Base-by-base conservation (phyloP, 1,140 invertebrate species). In the Berghia stephanieae region DNA sequence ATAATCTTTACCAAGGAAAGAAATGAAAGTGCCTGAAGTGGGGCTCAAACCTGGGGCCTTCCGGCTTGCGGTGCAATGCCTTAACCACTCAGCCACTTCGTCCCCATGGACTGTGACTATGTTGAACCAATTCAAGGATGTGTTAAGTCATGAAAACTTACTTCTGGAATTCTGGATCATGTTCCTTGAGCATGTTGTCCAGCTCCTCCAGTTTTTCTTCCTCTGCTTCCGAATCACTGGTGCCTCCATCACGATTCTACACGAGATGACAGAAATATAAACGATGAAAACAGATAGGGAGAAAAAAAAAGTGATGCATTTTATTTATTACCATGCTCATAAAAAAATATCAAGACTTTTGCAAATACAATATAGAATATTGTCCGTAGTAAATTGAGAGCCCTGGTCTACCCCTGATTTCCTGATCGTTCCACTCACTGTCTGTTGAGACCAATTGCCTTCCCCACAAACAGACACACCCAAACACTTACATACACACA, bases 201-300 rank as follows among this genome's bases (percentile, higher is more conserved):
- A 96, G 90, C 89, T 98, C 96, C 63, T 96, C 81, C 0, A 98
- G 88, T 83, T 86, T 84, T 67, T 88, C 86, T 55, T 88, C 86
- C 40, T 98, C 96, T 43, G 94, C 93, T 86, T 98, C 96, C 46
- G 95, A 96, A 86, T 98, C 96, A 0, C 95, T 96, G 88, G 96
- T 95, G 83, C 93, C 92, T 81, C 93, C 93, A 83, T 93, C 92
- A 89, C 93, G 84, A 78, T 89, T 89, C 88, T 90, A 74, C 57
- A 80, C 79, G 77, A 21, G 60, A 43, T 21, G 46, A 71, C 42
- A 68, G 16, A 10, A 68, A 68, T 55, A 79, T 24, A 80, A 68
- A n/a, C 24, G 31, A 24, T n/a, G 27, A 63, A 67, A 42, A 77
- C 8, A 46, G 34, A 36, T 3, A 24, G 38, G 21, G 42, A 3